A percentile compares a stretch with the other conserved stretches of the same genome.
These are phyloP conservation scores for Rhinogobius similis DNA, from an alignment of 2,113 vertebrate species.

Conservation along the genomic window DNA sequence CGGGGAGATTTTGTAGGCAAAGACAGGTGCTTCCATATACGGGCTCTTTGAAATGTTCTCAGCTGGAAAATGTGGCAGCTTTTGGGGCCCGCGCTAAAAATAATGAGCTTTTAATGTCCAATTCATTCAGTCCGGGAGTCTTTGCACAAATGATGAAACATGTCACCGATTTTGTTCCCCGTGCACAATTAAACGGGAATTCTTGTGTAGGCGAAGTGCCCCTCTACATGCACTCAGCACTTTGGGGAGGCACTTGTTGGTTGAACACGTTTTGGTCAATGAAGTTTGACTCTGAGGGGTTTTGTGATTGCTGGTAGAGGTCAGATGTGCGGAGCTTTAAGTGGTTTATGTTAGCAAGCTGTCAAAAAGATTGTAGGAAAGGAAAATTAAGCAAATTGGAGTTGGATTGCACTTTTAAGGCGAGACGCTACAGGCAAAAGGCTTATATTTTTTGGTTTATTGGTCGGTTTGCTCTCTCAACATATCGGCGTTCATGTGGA, in stretches of 20 bases:
- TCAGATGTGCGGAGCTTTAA: neutral
- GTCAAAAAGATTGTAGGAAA: neutral
- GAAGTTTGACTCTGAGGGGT: neutral
- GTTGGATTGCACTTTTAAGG: neutral
- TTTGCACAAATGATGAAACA: slow-evolving; percentile 3
- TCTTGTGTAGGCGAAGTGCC: neutral
- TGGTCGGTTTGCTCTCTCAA: no score
- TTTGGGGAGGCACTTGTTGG: neutral
- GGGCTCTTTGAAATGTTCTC: slow-evolving; percentile 67
- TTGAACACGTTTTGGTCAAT: neutral
- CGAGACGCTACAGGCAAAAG: no score
- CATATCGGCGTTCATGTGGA: no score
- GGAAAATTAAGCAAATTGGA: neutral
- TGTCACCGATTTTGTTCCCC: neutral
- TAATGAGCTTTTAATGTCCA: slow-evolving; percentile 19
- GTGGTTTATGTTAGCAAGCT: neutral
- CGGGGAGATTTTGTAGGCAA: slow-evolving; percentile 53
- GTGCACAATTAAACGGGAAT: slow-evolving; percentile 1
- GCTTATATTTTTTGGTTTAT: no score
- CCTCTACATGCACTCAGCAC: neutral
- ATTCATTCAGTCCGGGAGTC: neutral
- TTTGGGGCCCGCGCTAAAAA: slow-evolving; percentile 40
- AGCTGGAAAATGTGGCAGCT: slow-evolving; percentile 68
- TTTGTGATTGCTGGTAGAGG: neutral
- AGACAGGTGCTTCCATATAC: slow-evolving; percentile 70